phyloP scores from a whole-genome alignment of 2,797 vertebrate species.

The Rachycentron canadum region DNA sequence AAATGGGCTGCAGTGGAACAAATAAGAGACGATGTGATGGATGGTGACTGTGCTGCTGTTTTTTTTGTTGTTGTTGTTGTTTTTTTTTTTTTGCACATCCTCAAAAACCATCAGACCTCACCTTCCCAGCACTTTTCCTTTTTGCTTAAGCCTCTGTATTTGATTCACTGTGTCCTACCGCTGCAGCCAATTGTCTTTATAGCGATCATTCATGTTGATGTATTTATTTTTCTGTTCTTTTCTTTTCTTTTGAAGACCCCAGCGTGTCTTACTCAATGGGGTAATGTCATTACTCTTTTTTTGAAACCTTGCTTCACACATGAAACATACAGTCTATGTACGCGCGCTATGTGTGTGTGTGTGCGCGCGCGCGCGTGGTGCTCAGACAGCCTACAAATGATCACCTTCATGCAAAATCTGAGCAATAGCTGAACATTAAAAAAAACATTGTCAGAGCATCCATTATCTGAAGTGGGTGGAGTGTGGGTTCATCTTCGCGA shows the following conservation, averaged over 20 bases:
- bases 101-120: constrained; percentile 14
- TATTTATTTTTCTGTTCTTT: not conserved
- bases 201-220: constrained; percentile 17
- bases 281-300: not conserved
- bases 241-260: too few species aligned
- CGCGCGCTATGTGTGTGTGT: constrained; percentile 12
- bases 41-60: constrained; percentile 39
- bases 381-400: constrained; percentile 21
- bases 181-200: constrained; percentile 3
- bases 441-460: constrained; percentile 41
- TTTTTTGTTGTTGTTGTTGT: too few species aligned
- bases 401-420: constrained; percentile 20
- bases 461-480: constrained; percentile 57
- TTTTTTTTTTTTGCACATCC: constrained; percentile 22
- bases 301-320: not conserved
- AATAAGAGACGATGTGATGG: constrained; percentile 40
- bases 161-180: not conserved
- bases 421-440: constrained; percentile 24
- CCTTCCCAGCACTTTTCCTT: constrained; percentile 7
- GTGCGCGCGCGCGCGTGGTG: not conserved
- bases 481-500: constrained; percentile 5
- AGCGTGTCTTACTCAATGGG: constrained; percentile 39
- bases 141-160: constrained; percentile 4
- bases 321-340: not conserved
- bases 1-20: constrained; percentile 63